A percentile compares a stretch with the other conserved stretches of the same genome.
These are phyloP conservation scores for Takifugu bimaculatus DNA, from an alignment of 2,113 vertebrate genomes.

Conservation along the genomic window DNA sequence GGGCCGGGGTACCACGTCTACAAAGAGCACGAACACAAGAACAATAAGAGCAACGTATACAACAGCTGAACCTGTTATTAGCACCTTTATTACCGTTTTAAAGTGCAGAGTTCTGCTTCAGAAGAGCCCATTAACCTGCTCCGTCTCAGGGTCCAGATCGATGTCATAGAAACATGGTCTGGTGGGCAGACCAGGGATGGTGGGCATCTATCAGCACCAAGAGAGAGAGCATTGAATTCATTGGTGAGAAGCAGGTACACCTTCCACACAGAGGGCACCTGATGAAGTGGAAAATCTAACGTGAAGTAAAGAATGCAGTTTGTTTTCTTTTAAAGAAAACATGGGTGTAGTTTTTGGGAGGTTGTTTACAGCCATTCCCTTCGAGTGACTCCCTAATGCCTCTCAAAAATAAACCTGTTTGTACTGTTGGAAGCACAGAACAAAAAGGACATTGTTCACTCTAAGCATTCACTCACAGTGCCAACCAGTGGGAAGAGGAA, in stretches of 20 bases:
- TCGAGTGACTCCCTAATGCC: too few species aligned
- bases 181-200: constrained; percentile 95
- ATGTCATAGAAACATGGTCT: constrained; percentile 98
- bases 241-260: too few species aligned
- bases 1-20: neutral
- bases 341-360: neutral
- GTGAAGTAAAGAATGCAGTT: too few species aligned
- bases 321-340: neutral
- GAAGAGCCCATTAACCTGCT: constrained; percentile 89
- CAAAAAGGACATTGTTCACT: too few species aligned
- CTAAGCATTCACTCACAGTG: constrained; percentile 75
- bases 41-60: neutral
- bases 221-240: neutral
- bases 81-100: neutral
- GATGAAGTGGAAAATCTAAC: too few species aligned
- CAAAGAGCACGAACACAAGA: neutral
- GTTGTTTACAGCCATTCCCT: neutral
- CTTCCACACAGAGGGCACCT: too few species aligned
- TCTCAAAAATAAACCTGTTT: too few species aligned
- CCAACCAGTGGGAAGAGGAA: constrained; percentile 94
- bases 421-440: too few species aligned
- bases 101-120: constrained; percentile 56
- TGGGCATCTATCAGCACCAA: constrained; percentile 84
- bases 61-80: neutral
- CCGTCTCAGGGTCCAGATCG: constrained; percentile 87